phyloP scores from a whole-genome alignment of 2,113 vertebrate genomes.

The Hypocryptadius cinnamomeus region DNA sequence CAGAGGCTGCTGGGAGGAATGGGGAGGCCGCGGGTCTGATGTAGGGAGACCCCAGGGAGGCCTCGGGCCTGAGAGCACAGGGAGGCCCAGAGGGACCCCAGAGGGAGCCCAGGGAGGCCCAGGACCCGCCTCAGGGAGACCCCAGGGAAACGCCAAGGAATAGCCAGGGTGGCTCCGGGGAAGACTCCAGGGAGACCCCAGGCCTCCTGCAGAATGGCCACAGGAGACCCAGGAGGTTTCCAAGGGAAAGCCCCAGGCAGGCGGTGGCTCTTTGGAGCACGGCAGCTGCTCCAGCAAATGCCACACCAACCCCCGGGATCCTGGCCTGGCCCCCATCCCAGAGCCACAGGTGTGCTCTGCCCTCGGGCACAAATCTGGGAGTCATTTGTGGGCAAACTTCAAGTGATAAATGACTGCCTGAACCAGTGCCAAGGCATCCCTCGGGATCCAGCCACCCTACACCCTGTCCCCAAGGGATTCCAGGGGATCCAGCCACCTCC shows the following conservation, averaged over 20 bases:
- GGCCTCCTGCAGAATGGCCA: not conserved
- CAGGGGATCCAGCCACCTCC: no score
- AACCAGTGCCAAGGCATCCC: not conserved
- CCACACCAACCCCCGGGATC: not conserved
- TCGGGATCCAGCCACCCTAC: fast-evolving
- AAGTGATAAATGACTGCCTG: fast-evolving
- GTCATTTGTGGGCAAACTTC: not conserved
- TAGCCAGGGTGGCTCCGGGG: not conserved
- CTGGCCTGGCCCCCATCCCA: not conserved
- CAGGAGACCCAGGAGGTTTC: no score
- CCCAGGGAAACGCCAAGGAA: not conserved
- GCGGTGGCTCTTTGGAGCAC: not conserved
- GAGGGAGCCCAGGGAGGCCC: not conserved
- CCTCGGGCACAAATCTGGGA: not conserved
- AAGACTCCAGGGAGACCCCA: not conserved
- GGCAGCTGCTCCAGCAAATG: not conserved
- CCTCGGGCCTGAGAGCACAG: not conserved
- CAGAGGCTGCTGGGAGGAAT: not conserved
- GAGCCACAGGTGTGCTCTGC: not conserved
- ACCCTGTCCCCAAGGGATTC: not conserved
- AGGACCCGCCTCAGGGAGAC: not conserved
- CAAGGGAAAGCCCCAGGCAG: not conserved
- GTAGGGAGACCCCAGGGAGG: not conserved
- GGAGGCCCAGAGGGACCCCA: not conserved
- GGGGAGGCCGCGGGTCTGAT: not conserved